Percentiles rank a stretch among this genome's conserved stretches.
Conservation (phyloP, 2,797 vertebrate species). For the Luscinia luscinia region DNA sequence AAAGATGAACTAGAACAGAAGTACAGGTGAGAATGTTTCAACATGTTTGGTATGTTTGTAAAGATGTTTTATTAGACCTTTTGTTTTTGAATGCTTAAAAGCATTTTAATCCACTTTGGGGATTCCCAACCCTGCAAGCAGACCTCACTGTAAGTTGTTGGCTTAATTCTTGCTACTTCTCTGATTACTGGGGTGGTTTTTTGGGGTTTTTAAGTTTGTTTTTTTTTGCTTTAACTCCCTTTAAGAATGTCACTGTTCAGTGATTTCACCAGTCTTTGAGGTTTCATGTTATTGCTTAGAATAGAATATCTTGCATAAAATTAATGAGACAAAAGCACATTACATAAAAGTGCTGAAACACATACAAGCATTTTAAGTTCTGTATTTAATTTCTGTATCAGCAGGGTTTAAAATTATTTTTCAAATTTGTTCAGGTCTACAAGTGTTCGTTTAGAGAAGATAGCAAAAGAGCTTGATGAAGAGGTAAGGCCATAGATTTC, state of each 20-base stretch:
- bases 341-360: neutral
- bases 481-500: conserved; percentile 80
- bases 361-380: neutral
- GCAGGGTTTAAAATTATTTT: conserved; percentile 35
- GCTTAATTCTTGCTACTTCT: neutral
- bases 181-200: neutral
- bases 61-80: neutral
- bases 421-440: conserved; percentile 80
- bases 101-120: neutral
- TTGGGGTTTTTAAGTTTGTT: neutral
- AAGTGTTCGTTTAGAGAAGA: conserved; percentile 89
- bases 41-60: neutral
- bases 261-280: neutral
- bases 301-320: neutral
- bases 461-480: conserved; percentile 94
- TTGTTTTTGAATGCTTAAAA: neutral
- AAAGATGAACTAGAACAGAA: conserved; percentile 94
- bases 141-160: neutral
- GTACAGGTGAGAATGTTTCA: conserved; percentile 83
- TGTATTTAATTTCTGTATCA: neutral
- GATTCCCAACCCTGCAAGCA: neutral
- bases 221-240: neutral
- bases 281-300: neutral
- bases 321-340: neutral
- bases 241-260: neutral